These are phyloP conservation scores for Notamacropus eugenii DNA, from an alignment of 2,797 vertebrate genomes.

Conservation along the genomic window DNA sequence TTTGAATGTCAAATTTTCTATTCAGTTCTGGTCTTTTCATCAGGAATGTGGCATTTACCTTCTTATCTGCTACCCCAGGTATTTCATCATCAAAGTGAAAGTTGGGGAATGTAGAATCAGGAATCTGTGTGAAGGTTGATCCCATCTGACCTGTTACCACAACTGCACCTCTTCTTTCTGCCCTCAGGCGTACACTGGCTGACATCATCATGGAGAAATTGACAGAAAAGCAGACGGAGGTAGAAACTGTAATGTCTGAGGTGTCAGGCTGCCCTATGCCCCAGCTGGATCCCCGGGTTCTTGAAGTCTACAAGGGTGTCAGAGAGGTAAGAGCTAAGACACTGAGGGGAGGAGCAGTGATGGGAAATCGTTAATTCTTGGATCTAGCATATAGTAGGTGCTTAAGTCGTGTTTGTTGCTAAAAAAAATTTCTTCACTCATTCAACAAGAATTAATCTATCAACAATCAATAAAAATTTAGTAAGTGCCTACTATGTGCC, in stretches of 20 bases:
- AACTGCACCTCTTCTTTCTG: background rate
- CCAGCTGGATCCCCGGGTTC: conserved; percentile 92
- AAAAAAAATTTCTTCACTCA: background rate
- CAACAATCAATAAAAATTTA: background rate
- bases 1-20: background rate
- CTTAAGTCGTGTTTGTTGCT: background rate
- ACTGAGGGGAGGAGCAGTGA: too few species aligned
- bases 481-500: background rate
- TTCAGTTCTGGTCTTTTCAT: background rate
- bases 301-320: conserved; percentile 95
- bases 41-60: background rate
- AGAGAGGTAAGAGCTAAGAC: conserved; percentile 88
- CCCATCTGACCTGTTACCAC: background rate
- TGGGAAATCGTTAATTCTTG: background rate
- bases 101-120: background rate
- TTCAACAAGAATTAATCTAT: background rate
- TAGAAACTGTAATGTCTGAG: conserved; percentile 94
- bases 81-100: background rate
- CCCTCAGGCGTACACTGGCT: conserved; percentile 92
- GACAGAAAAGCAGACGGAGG: conserved; percentile 98
- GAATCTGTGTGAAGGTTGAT: background rate
- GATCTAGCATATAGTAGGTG: background rate
- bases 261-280: conserved; percentile 91
- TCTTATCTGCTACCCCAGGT: background rate
- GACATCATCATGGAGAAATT: conserved; percentile 99